A percentile compares a stretch with the other conserved stretches of the same genome.
phyloP scores from a whole-genome alignment of 2,113 vertebrate species.

The Eurypyga helias region DNA sequence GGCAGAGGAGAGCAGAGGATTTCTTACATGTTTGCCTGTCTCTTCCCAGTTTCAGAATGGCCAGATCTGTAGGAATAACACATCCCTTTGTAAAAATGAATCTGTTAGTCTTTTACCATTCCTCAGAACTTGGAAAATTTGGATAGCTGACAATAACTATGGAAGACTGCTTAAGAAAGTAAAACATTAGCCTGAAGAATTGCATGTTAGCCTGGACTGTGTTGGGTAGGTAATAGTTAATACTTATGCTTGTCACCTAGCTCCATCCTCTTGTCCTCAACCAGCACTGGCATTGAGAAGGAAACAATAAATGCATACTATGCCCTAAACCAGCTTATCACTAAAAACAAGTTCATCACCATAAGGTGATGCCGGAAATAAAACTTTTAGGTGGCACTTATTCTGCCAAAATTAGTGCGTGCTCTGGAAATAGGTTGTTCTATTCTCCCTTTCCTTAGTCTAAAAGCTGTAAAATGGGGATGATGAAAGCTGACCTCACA shows the following conservation, averaged over 20 bases:
- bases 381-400: neutral
- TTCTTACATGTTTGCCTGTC: neutral
- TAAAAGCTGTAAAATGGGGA: neutral
- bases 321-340: neutral
- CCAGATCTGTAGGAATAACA: neutral
- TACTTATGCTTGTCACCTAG: neutral
- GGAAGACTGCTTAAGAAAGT: neutral
- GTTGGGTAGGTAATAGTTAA: neutral
- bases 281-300: neutral
- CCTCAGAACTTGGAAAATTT: neutral
- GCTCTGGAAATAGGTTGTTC: neutral
- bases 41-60: neutral
- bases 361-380: neutral
- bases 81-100: neutral
- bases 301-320: neutral
- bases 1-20: neutral
- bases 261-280: neutral
- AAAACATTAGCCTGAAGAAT: neutral
- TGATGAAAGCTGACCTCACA: neutral
- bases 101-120: neutral
- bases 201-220: neutral
- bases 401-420: neutral
- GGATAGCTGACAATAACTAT: neutral
- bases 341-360: neutral
- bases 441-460: neutral